These are phyloP conservation scores for Sardinella longiceps DNA, from an alignment of 2,797 vertebrate species.

Conservation along the genomic window DNA sequence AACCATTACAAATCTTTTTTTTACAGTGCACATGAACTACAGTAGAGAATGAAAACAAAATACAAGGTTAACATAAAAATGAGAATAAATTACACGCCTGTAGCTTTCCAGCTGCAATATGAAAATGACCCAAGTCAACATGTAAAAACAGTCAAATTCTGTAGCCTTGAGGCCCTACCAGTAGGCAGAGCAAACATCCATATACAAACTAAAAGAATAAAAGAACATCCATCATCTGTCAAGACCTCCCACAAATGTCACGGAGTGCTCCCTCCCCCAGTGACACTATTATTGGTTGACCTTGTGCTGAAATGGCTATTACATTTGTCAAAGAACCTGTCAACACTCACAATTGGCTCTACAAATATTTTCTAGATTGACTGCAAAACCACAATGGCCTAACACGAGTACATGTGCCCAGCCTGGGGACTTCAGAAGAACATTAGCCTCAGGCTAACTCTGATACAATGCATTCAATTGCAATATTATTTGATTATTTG, in stretches of 20 bases:
- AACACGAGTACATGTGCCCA: neutral
- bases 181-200: neutral
- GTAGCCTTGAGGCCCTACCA: neutral
- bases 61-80: neutral
- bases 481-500: too few relatives aligned
- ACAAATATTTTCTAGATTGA: neutral
- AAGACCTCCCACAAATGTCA: neutral
- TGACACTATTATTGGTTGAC: neutral
- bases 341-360: neutral
- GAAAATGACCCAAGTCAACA: neutral
- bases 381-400: neutral
- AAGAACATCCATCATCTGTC: neutral
- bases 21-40: neutral
- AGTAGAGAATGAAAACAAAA: neutral
- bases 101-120: neutral
- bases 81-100: neutral
- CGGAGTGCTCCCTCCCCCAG: neutral
- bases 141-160: slow-evolving; percentile 10
- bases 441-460: too few relatives aligned
- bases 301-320: neutral
- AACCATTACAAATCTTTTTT: too few relatives aligned
- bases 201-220: neutral
- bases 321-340: neutral
- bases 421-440: too few relatives aligned
- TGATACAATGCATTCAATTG: too few relatives aligned